Evolutionary conservation across 2,797 vertebrate species (phyloP), one percentile per base, ranked within the genome.

Genomic region (Neomorphus geoffroyi): DNA sequence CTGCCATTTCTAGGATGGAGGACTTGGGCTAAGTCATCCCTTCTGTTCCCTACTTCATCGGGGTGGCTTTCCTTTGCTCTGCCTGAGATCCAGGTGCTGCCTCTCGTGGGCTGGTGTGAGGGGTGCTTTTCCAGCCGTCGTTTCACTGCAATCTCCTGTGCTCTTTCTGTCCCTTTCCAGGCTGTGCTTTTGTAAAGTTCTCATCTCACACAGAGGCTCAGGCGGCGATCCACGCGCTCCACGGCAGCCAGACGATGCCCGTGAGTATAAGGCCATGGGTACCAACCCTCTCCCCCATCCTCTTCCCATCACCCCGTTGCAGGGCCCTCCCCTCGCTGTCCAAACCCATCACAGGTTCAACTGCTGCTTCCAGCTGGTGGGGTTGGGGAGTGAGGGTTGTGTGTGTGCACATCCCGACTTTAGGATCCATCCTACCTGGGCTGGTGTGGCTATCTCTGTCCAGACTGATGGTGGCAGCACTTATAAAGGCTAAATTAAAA

Each of bases 231-330:
- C 98, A 99, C 72, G 99, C 99, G 23, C 98, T 99, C 92, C 99
- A 99, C 21, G 99, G 99, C 97, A 99, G 99, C 98, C 99, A 99
- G 98, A 99, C 99, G 75, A 99, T 99, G 99, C 99, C 99, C 95
- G 99, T 99, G 98, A 99, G 99, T 99, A 95, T 90, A 61, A 77
- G 88, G 48, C 58, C 69, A 37, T n/a, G 66, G 91, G 64, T 60
- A 39, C 78, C 78, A 21, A 7, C 66, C 88, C 89, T 62, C 50
- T 45, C 81, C 80, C 88, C 28, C 3, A 45, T 66, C 74, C 56
- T 80, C 18, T 53, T 56, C 83, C 87, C 71, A 18, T 39, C 56
- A 43, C 60, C n/a, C 65, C 46, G 17, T 16, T 45, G 43, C 75
- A 86, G 72, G 50, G 43, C 65, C 27, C 39, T 66, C 64, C 53